Evolutionary conservation across 2,888 invertebrate genomes (phyloP).

Genomic region (Chesias legatella): DNA sequence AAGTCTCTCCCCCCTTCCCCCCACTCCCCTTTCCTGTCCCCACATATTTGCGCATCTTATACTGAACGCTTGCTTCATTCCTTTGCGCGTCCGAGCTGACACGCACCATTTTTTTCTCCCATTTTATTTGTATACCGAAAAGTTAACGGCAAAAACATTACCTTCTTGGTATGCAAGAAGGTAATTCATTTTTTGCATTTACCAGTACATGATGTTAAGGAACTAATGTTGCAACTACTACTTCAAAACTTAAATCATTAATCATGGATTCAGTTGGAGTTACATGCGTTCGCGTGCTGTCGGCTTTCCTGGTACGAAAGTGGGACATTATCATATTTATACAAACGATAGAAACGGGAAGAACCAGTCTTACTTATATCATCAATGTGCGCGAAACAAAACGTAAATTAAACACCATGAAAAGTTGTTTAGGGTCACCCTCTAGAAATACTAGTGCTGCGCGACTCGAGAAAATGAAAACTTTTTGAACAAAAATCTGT

Average conservation of each 20-base stretch:
- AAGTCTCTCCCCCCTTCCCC: no score
- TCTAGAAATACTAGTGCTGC: no score
- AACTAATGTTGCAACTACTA: slow-evolving; percentile 7
- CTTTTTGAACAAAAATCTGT: no score
- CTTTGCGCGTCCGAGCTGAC: no score
- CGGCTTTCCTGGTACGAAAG: slow-evolving; percentile 66
- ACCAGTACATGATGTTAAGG: not conserved
- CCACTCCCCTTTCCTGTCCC: no score
- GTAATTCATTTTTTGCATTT: not conserved
- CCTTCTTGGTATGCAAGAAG: not conserved
- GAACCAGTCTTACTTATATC: slow-evolving; percentile 26
- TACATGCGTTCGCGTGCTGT: slow-evolving; percentile 47
- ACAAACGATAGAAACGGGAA: slow-evolving; percentile 37
- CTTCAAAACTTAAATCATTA: slow-evolving; percentile 40
- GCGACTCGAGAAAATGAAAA: no score
- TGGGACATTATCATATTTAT: slow-evolving; percentile 68
- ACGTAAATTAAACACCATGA: not conserved
- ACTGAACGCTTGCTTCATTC: no score
- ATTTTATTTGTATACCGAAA: no score
- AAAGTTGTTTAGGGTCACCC: slow-evolving; percentile 5
- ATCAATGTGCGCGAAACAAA: slow-evolving; percentile 16
- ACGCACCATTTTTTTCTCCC: no score
- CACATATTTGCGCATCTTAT: no score
- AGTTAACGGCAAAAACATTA: no score
- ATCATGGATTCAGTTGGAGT: slow-evolving; percentile 47